Evolutionary conservation across 2,888 invertebrate genomes (phyloP).

Genomic region (Ptilodon capucinus): DNA sequence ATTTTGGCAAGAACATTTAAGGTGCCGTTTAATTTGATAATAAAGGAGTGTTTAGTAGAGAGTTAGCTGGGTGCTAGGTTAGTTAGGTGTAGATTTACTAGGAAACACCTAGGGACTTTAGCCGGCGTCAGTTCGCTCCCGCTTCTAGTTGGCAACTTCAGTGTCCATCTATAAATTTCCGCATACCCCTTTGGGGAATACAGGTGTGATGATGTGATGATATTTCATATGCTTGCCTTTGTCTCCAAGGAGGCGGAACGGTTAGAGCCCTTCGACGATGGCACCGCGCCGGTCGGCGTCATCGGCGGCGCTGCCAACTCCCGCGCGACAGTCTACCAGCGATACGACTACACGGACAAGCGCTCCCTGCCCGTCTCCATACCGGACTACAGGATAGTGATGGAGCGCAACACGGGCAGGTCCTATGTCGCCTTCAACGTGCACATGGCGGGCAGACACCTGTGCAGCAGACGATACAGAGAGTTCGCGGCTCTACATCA

Average conservation of each 20-base stretch:
- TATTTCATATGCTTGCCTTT: too few relatives aligned
- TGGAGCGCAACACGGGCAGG: conserved; percentile 92
- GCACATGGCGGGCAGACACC: conserved; percentile 98
- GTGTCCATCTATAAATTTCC: too few relatives aligned
- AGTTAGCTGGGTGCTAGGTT: too few relatives aligned
- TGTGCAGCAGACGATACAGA: conserved; percentile 97
- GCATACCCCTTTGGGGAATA: too few relatives aligned
- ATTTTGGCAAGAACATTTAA: too few relatives aligned
- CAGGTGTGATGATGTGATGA: too few relatives aligned
- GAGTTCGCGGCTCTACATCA: conserved; percentile 96
- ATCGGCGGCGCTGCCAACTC: conserved; percentile 76
- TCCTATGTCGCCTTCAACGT: conserved; percentile 98
- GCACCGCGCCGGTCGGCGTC: conserved; percentile 69
- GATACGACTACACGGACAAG: conserved; percentile 97
- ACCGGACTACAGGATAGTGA: conserved; percentile 96
- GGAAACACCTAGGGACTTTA: too few relatives aligned
- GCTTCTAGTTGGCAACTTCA: too few relatives aligned
- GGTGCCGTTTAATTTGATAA: too few relatives aligned
- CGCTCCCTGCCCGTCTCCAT: conserved; percentile 93
- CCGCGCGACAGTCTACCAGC: conserved; percentile 69
- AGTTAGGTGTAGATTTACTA: too few relatives aligned
- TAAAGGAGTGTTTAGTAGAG: too few relatives aligned
- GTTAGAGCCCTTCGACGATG: conserved; percentile 92
- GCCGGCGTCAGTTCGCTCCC: too few relatives aligned
- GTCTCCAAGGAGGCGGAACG: conserved; percentile 94